Evolutionary conservation across 1,140 invertebrate species (phyloP), one percentile per base, ranked within the genome.

Genomic region (Eriocheir sinensis): DNA sequence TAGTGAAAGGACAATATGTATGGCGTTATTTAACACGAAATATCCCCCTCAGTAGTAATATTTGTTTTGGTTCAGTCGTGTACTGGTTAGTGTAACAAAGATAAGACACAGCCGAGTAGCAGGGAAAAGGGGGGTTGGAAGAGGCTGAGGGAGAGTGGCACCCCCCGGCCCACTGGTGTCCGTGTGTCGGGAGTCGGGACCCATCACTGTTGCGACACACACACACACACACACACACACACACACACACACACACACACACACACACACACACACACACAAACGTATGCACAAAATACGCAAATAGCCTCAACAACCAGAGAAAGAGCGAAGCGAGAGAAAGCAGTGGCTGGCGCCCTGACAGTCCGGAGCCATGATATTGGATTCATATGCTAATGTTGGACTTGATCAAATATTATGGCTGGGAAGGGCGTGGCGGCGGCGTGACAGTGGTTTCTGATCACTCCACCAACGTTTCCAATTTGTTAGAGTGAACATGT

Each of bases 141-240:
- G n/a, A n/a, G n/a, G n/a, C n/a, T n/a, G 60, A 72, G 60, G 60
- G 27, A 72, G 17, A n/a, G 60, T 53, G 1, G 60, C n/a, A n/a
- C n/a, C n/a, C n/a, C n/a, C n/a, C n/a, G n/a, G n/a, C n/a, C n/a
- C n/a, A n/a, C n/a, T 72, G 21, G 60, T 2, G 4, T 12, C 21
- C n/a, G 60, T 72, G 60, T 21, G 60, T 72, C 2, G 60, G 30
- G 21, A 38, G 34, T 38, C 60, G n/a, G 27, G 27, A 38, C 27
- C 27, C 27, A 38, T 88, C 17, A n/a, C 36, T 88, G 34, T 36
- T 6, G 36, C 21, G 2, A 41, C 88, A 41, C 40, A 53, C 40
- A 89, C 40, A 89, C 88, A 48, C 88, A 89, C 40, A 53, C 88
- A 89, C 88, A 48, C 41, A 89, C 30, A 89, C 88, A 89, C 27